Base-by-base conservation (phyloP, 2,797 vertebrate species). In the Myiotriccus ornatus region DNA sequence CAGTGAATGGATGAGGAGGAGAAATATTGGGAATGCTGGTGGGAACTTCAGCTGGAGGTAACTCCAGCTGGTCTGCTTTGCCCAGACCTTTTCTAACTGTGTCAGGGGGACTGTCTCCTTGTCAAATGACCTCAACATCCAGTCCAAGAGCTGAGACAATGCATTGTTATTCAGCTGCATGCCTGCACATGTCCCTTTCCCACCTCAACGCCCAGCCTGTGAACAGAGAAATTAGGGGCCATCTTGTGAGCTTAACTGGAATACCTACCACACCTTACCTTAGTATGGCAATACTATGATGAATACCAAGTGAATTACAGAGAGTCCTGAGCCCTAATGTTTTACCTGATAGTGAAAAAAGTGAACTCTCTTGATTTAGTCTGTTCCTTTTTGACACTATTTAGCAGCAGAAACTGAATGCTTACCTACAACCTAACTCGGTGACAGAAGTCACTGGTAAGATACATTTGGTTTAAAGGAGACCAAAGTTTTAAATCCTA, bases 241-340 rank as follows among this genome's bases (percentile, higher is more conserved):
- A 20, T 57, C 43, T 35, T 8, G 23, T 11, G 47, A 65, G 8
- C 27, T 53, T 52, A 25, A n/a, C 35, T 23, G n/a, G 34, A 55
- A 43, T 4, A 53, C 9, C 22, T 27, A 59, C 20, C 35, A 41
- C 32, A 55, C 12, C 34, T 77, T 27, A 24, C 19, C 59, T 78
- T 47, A 46, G 22, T n/a, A 30, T 44, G 37, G 22, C 43, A 71
- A 30, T 63, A 16, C n/a, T 23, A 12, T 4, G 18, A 44, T 39
- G 39, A 85, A 77, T 46, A 55, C 9, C 37, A 63, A 46, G 12
- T 7, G 47, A 84, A 44, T 64, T 1, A 49, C 28, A 73, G 37
- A 57, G 21, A 47, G 52, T 70, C 34, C 47, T 20, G 20, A 73
- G 24, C 44, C 30, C 10, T 34, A 18, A 13, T 0, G 0, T 53